A percentile compares a stretch with the other conserved stretches of the same genome.
Conservation (phyloP, 2,113 vertebrate species). For the Pleuronectes platessa region DNA sequence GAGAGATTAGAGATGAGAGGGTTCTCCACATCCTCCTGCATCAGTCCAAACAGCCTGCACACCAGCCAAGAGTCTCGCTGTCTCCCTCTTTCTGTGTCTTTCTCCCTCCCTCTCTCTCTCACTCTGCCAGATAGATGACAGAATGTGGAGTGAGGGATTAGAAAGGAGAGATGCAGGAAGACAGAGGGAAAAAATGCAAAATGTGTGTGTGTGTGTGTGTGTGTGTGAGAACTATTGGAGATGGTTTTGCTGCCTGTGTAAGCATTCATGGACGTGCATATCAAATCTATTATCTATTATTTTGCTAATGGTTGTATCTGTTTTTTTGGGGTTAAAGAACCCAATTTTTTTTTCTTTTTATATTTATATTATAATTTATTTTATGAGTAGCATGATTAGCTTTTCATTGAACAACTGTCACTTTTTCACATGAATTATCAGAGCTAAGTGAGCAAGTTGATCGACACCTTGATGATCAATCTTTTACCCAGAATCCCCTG, state of each 20-base stretch:
- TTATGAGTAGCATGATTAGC: too few species aligned
- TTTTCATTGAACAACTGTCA: too few species aligned
- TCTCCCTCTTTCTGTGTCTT: conserved; percentile 22
- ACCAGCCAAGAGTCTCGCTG: conserved; percentile 52
- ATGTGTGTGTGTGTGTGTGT: not conserved
- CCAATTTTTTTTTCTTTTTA: not conserved
- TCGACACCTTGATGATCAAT: not conserved
- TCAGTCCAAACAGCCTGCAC: conserved; percentile 57
- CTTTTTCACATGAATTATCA: too few species aligned
- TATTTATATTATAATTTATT: too few species aligned
- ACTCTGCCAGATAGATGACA: conserved; percentile 61
- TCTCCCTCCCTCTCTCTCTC: conserved; percentile 1
- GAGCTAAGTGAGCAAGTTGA: too few species aligned
- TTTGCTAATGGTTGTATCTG: not conserved
- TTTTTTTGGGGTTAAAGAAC: too few species aligned
- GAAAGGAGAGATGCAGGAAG: conserved; percentile 47
- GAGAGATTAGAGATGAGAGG: conserved; percentile 59
- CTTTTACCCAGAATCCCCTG: not conserved
- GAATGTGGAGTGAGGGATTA: conserved; percentile 68
- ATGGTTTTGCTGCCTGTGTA: not conserved
- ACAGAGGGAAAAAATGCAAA: conserved; percentile 17
- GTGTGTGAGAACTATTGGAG: conserved; percentile 20
- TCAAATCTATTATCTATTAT: too few species aligned
- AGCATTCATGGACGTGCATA: not conserved
- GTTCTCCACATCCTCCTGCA: conserved; percentile 57